Evolutionary conservation across 2,888 invertebrate genomes (phyloP), one percentile per base, ranked within the genome.

Genomic region (Drosophila borealis): DNA sequence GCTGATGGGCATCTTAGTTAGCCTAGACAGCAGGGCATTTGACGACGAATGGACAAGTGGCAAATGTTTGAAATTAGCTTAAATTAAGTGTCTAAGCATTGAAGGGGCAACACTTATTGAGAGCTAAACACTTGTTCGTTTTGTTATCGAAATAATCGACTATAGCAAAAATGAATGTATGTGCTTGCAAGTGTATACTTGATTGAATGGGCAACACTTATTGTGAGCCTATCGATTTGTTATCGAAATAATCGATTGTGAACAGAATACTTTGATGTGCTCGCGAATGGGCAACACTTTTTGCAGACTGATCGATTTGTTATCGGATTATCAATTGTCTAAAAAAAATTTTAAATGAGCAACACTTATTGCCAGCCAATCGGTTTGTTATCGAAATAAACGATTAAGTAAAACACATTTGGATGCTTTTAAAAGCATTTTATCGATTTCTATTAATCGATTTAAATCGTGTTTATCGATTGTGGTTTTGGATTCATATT

Each of bases 1-100:
- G 14, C 9, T 21, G 6, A 1, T 2, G n/a, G 21, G 66, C 19
- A 59, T 36, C 25, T 45, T 13, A 42, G 53, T 55, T 54, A 33
- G 11, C n/a, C 34, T 17, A 50, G 14, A 41, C 50, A 21, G 11
- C 37, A 54, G 34, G 74, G 50, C 34, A 44, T n/a, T 36, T 42
- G 51, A 14, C 36, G 50, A 45, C 33, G 1, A n/a, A 19, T 14
- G 34, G 33, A 33, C 45, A 36, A 19, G 55, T 29, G 36, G 36
- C 19, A 46, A 13, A 46, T 46, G 19, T 36, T 44, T 55, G 2
- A 44, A 36, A 55, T 55, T 44, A 36, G 44, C 45, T 11, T 14
- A 9, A 36, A 36, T 55, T 36, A 55, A 55, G 55, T 55, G 55
- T 14, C 13, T 25, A 36, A 36, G 13, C 39, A 9, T n/a, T 13